Evolutionary conservation across 2,888 invertebrate species (phyloP).

Genomic region (Acrobasis suavella): DNA sequence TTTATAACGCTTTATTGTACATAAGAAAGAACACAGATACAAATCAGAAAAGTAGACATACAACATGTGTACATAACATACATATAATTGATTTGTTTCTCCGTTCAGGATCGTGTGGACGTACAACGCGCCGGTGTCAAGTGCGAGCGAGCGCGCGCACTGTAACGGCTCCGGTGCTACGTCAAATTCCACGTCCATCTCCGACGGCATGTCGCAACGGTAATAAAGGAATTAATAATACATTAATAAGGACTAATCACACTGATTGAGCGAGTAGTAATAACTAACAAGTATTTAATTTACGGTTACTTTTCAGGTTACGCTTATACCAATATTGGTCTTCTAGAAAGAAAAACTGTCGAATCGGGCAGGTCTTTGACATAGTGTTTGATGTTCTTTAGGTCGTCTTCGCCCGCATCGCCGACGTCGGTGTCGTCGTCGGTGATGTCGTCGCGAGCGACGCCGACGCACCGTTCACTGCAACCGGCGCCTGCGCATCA

Average conservation of each 20-base stretch:
- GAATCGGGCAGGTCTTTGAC: conserved; percentile 20
- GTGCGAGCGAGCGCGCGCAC: conserved; percentile 81
- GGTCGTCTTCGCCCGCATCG: conserved; percentile 88
- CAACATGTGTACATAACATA: too few relatives aligned
- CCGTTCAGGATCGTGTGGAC: conserved; percentile 90
- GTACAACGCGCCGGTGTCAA: conserved; percentile 92
- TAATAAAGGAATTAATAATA: conserved; percentile 33
- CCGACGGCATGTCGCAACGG: conserved; percentile 78
- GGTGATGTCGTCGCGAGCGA: conserved; percentile 90
- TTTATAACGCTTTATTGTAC: too few relatives aligned
- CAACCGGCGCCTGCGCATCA: conserved; percentile 46
- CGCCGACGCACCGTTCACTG: conserved; percentile 63
- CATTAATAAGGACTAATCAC: too few relatives aligned
- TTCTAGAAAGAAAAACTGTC: too few relatives aligned
- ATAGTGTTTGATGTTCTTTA: conserved; percentile 35
- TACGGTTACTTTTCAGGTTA: too few relatives aligned
- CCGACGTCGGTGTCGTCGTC: conserved; percentile 94
- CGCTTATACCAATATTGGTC: too few relatives aligned
- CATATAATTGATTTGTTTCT: not conserved
- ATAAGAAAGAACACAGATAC: too few relatives aligned
- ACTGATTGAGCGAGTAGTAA: too few relatives aligned
- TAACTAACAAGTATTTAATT: too few relatives aligned
- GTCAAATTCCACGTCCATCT: conserved; percentile 82
- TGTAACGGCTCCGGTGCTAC: conserved; percentile 84
- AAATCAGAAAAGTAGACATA: too few relatives aligned